Base-by-base conservation (phyloP, 2,797 vertebrate genomes). In the Manis crassicaudata region DNA sequence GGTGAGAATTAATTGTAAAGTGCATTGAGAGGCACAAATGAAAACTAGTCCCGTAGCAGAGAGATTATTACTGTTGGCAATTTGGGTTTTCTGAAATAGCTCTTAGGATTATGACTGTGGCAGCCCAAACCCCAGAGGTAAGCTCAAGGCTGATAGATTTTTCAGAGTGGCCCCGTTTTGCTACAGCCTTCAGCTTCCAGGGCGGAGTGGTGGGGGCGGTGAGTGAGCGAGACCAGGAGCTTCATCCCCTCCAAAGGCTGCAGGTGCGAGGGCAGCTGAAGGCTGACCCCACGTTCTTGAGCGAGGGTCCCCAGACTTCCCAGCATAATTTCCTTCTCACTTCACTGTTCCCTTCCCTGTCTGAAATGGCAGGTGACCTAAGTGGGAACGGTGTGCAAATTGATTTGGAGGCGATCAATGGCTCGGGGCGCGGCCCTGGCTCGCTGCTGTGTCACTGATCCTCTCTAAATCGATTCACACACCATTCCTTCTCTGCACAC, bases 381-480 rank as follows among this genome's bases (percentile, higher is more conserved):
- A 92, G 97, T 97, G 97, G 97, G 97, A 98, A 97, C 97, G 97
- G 98, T 95, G 96, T 98, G 98, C 94, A 98, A 98, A 99, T 99
- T 98, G 98, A 98, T 98, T 98, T 97, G 98, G 97, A 98, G 97
- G 96, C 93, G 95, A 98, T 98, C 98, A 92, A 97, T 96, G 7
- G 96, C 96, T 96, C 40, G 77, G 98, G 98, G 98, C 97, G 97
- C 97, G 94, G 98, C 98, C 98, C 95, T 58, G 95, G 98, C 98
- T 97, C 95, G 97, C 98, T 97, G 98, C 97, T 20, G 52, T 97
- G 98, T 91, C 98, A 98, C 98, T 97, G 98, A 98, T 98, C 98
- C 97, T 98, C 98, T 98, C 56, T 0, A 27, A 90, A 98, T 98
- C 97, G 97, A 99, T 98, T 97, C 77, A 92, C 98, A 96, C 97